A percentile compares a stretch with the other conserved stretches of the same genome.
These are phyloP conservation scores for Anhinga anhinga DNA, from an alignment of 2,113 vertebrate genomes.

Conservation along the genomic window DNA sequence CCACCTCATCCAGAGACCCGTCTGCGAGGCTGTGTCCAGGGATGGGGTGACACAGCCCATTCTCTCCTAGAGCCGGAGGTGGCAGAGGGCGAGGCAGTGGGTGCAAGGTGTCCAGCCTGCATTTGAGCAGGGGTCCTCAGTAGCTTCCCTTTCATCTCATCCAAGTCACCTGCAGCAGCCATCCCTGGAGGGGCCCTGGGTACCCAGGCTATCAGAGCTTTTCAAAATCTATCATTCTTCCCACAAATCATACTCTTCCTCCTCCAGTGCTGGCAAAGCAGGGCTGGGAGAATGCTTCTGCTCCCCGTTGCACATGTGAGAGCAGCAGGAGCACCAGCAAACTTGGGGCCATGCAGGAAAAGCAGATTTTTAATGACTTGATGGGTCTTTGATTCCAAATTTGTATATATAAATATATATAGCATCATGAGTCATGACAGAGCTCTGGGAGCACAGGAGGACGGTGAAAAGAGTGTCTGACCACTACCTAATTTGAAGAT, in stretches of 20 bases:
- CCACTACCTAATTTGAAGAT: background rate
- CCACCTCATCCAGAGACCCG: background rate
- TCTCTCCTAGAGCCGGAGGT: background rate
- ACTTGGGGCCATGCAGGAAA: rapidly evolving
- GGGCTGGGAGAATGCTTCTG: background rate
- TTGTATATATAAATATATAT: background rate
- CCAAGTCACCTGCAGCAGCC: background rate
- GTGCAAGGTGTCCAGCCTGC: background rate
- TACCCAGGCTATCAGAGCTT: background rate
- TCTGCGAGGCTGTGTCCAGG: background rate
- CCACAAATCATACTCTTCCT: background rate
- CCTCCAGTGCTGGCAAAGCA: background rate
- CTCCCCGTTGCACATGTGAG: background rate
- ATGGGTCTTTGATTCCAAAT: background rate
- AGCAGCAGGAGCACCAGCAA: background rate
- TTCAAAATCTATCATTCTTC: background rate
- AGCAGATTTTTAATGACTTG: background rate
- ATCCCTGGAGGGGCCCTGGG: background rate
- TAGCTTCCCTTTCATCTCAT: background rate
- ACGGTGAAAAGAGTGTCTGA: background rate
- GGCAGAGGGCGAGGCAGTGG: background rate
- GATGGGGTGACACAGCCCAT: too few species aligned
- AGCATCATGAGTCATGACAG: background rate
- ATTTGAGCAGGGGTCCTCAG: background rate
- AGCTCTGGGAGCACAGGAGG: background rate